Conservation (phyloP, 1,140 invertebrate species). For the Pseudoatta argentina region DNA sequence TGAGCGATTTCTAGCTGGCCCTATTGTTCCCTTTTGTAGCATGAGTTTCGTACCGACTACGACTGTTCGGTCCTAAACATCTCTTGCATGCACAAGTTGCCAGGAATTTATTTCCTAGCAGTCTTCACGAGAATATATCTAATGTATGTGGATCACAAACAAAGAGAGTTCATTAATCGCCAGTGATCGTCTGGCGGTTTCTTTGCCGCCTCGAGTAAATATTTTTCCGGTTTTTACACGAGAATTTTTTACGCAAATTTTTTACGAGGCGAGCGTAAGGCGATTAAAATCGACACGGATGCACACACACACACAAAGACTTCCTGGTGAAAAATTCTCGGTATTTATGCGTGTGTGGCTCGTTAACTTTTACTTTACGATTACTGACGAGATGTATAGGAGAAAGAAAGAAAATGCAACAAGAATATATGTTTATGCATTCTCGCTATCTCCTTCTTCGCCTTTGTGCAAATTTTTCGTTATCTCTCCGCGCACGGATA, state of each 20-base stretch:
- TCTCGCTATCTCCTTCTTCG: slow-evolving; percentile 28
- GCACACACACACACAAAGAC: neutral
- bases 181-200: slow-evolving; percentile 13
- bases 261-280: neutral
- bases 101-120: slow-evolving; percentile 67
- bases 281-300: neutral
- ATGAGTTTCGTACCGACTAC: slow-evolving; percentile 74
- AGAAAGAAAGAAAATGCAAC: slow-evolving; percentile 12
- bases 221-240: neutral
- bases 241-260: neutral
- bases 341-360: neutral
- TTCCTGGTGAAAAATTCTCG: slow-evolving; percentile 3
- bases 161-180: slow-evolving; percentile 21
- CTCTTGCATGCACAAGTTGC: slow-evolving; percentile 65
- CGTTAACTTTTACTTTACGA: slow-evolving; percentile 57
- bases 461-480: slow-evolving; percentile 63
- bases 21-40: slow-evolving; percentile 80
- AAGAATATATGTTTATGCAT: slow-evolving; percentile 46
- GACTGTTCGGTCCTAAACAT: slow-evolving; percentile 63
- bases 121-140: slow-evolving; percentile 14
- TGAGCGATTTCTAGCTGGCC: slow-evolving; percentile 80
- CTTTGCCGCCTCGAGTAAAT: neutral
- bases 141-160: neutral
- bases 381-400: slow-evolving; percentile 28
- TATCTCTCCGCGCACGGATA: slow-evolving; percentile 51